Base-by-base conservation (phyloP, 2,888 invertebrate species). In the Perizoma affinitatum region DNA sequence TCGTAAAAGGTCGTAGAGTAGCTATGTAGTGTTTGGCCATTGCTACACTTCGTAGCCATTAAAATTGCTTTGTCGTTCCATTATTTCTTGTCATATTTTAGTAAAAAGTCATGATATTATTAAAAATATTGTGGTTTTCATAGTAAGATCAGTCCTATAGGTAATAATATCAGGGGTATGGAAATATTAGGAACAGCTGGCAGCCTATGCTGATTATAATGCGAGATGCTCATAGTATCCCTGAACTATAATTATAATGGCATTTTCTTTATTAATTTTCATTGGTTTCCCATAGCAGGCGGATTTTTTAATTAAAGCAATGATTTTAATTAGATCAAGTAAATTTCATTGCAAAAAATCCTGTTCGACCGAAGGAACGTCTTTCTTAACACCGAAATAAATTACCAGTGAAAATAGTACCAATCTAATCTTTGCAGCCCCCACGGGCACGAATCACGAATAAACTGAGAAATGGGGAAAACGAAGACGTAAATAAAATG, bases 241-340 rank as follows among this genome's bases (percentile, higher is more conserved):
- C 22, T 22, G 22, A 22, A 22, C 22, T 22, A 22, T 2, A 34
- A 8, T 46, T 46, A 0, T n/a, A 10, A 33, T 51, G 8, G 22
- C 33, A 36, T 34, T 51, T 44, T 43, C 35, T 45, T 22, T 40
- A 48, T 35, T 38, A 48, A n/a, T 43, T 49, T 54, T 48, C 22
- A 38, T 22, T 5, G 43, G 40, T 48, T 52, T 44, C 11, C 5
- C 35, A 46, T 42, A 55, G 40, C 34, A 61, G 55, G 54, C 48
- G 40, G 51, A 62, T 51, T 63, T 63, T 64, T 57, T 73, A 74
- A 78, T 79, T 74, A 72, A 75, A 71, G 69, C 69, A 70, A 70
- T 74, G 68, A 70, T 73, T 76, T 76, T 71, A 74, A 74, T 78
- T 72, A 72, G 54, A 71, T 75, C 65, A 71, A 71, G 66, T 59